Evolutionary conservation across 2,888 invertebrate species (phyloP), one percentile per base, ranked within the genome.

Genomic region (Seira sanloemensis): DNA sequence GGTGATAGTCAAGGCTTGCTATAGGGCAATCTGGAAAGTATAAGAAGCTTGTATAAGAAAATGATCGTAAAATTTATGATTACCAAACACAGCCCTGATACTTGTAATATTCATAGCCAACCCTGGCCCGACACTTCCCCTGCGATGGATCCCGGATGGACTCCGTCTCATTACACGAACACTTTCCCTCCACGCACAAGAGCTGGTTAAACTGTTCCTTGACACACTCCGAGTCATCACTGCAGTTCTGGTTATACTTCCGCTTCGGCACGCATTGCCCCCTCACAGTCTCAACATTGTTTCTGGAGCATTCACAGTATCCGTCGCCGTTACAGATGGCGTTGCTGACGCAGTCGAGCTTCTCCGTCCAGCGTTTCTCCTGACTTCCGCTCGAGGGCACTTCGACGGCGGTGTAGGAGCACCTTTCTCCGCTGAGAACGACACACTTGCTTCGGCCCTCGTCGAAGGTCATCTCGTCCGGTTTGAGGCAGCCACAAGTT

Each of bases 401-500:
- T 81, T 81, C 76, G 1, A 81, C 75, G 0, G 81, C 71, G 12
- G 81, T 76, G 27, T 71, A 75, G 21, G 54, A 69, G 24, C 81
- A 81, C n/a, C 71, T 26, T 68, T 81, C 81, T n/a, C 81, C 74
- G 0, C 46, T 27, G 1, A 84, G 19, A 18, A 84, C 78, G 18
- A 74, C 68, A 65, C 84, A 84, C 18, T 72, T 78, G 4, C 62
- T 27, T 25, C 58, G 37, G 0, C 4, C 16, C 1, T 26, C 65
- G 21, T 58, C 68, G 19, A 37, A 84, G 0, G 25, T 78, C 84
- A 84, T 84, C 54, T 74, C 66, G 0, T 75, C 62, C 0, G 68
- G 25, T 16, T 71, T 84, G 12, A 71, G 25, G 37, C 84, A 84
- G 4, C 71, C n/a, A 25, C 84, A 84, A 9, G 24, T 18, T 7